These are phyloP conservation scores for Eupithecia tripunctaria DNA, from an alignment of 2,888 invertebrate species.

Conservation along the genomic window DNA sequence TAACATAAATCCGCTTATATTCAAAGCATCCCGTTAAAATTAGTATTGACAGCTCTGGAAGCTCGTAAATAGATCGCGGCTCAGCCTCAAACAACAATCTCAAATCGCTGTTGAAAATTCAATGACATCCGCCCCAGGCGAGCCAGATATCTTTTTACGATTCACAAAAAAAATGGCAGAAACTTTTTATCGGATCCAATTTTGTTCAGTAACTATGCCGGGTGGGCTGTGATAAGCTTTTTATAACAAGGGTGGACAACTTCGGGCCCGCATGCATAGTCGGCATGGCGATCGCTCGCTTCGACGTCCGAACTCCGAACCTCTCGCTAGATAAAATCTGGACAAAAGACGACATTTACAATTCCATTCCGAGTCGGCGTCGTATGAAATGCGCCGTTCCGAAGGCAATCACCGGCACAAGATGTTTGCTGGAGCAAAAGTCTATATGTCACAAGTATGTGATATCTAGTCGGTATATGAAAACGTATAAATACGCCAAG, in stretches of 20 bases:
- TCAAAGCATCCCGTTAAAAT: conserved; percentile 52
- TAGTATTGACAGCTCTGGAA: conserved; percentile 52
- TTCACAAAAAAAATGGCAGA: conserved; percentile 65
- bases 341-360: conserved; percentile 39
- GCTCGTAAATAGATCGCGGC: conserved; percentile 50
- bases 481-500: conserved; percentile 5
- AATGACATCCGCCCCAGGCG: conserved; percentile 65
- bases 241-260: conserved; percentile 64
- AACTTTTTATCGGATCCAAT: conserved; percentile 73
- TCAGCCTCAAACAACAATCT: conserved; percentile 58
- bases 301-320: conserved; percentile 38
- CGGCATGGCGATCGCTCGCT: conserved; percentile 47
- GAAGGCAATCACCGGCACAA: conserved; percentile 46
- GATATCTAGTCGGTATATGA: neutral
- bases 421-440: conserved; percentile 37
- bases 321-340: conserved; percentile 41
- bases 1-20: conserved; percentile 32
- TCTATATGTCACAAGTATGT: conserved; percentile 30
- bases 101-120: conserved; percentile 69
- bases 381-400: conserved; percentile 42
- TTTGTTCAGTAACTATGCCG: conserved; percentile 70
- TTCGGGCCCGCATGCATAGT: conserved; percentile 6
- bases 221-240: conserved; percentile 71
- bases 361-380: conserved; percentile 34
- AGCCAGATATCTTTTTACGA: conserved; percentile 67